Evolutionary conservation across 2,113 vertebrate species (phyloP).

Genomic region (Chaetodon trifascialis): DNA sequence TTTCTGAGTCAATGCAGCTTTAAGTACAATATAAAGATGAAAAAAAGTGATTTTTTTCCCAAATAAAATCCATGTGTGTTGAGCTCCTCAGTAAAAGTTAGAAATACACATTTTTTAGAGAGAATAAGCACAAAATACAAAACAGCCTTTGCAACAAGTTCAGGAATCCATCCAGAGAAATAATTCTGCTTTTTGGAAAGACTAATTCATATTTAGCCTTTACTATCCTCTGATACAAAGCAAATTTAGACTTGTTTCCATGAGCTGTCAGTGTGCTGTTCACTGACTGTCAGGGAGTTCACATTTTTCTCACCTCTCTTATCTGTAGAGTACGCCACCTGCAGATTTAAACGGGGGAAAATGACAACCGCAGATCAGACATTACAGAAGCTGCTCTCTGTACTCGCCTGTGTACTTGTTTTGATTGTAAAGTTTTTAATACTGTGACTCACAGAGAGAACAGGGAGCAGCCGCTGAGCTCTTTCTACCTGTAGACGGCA

Average conservation of each 20-base stretch:
- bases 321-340: neutral
- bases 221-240: neutral
- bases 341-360: neutral
- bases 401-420: neutral
- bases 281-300: neutral
- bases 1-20: neutral
- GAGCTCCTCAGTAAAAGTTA: neutral
- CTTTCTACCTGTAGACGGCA: neutral
- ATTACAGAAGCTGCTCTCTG: constrained; percentile 6
- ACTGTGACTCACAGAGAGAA: neutral
- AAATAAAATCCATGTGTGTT: neutral
- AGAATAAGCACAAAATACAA: no score
- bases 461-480: neutral
- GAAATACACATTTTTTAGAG: no score
- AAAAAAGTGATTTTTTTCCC: neutral
- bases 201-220: neutral
- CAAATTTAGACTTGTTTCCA: neutral
- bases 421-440: constrained; percentile 12
- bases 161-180: neutral
- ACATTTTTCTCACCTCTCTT: neutral
- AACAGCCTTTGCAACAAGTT: no score
- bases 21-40: neutral
- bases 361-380: neutral
- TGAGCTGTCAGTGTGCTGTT: neutral
- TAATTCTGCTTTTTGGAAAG: neutral